Evolutionary conservation across 2,888 invertebrate genomes (phyloP), one percentile per base, ranked within the genome.

Genomic region (Drosophila percnosoma): DNA sequence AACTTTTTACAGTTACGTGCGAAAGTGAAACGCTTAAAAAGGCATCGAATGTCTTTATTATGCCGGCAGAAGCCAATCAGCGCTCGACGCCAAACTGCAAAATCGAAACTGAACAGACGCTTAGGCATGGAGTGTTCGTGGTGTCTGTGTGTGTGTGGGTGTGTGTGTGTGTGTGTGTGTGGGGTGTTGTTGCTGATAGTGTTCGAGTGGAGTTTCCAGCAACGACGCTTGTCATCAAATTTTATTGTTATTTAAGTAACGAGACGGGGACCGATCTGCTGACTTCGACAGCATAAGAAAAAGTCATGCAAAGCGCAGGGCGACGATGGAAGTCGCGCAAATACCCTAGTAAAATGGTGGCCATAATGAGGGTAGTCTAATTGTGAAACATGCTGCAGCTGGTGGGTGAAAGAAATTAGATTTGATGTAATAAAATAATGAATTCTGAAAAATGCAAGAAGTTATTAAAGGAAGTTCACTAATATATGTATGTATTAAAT

Each of bases 241-340:
- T 91, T 91, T 91, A 91, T 91, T 91, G 91, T 91, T 91, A 91
- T 91, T 91, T 91, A 91, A 91, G 91, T 91, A 90, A 89, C 83
- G 84, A 80, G 78, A 67, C 33, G 66, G 54, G 48, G 63, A 48
- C 45, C 27, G 33, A 15, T 24, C 72, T 36, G 54, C 55, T 36
- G 45, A 36, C 33, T 40, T 38, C 68, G 68, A 68, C 53, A 51
- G 54, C 49, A 34, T n/a, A 54, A 57, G 81, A 68, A 77, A 78
- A 81, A 68, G 82, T 66, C 83, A 80, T 69, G 75, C 79, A 82
- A 72, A 79, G 67, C 68, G 71, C 75, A 69, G 64, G 75, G 70
- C 51, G 52, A 18, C 63, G 38, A 31, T 69, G 69, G 52, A 49
- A 62, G 70, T 65, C 45, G 40, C 24, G 0, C 2, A 13, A 24